Evolutionary conservation across 2,113 vertebrate genomes (phyloP).

Genomic region (Takifugu flavidus): DNA sequence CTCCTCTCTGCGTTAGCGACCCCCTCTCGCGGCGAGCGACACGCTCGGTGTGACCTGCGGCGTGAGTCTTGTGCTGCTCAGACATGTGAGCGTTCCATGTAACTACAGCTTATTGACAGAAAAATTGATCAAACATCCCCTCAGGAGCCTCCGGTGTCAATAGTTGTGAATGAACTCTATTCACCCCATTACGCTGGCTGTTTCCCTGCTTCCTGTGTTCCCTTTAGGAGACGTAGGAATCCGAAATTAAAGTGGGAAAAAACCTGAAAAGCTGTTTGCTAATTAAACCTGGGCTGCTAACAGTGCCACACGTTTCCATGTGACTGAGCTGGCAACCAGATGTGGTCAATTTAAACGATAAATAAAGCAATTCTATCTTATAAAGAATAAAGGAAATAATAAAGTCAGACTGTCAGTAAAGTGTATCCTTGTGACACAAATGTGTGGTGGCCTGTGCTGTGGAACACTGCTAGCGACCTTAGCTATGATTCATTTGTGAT

Average conservation of each 20-base stretch:
- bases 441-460: not conserved
- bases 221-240: not conserved
- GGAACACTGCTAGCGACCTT: not conserved
- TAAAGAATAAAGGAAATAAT: not conserved
- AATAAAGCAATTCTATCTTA: not conserved
- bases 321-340: not conserved
- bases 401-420: not conserved
- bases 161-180: constrained; percentile 56
- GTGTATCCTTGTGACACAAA: not conserved
- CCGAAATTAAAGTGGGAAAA: not conserved
- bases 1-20: constrained; percentile 15
- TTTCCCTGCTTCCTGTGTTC: not conserved
- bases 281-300: too few relatives aligned
- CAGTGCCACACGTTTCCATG: too few relatives aligned
- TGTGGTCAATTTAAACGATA: not conserved
- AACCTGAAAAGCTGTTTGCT: not conserved
- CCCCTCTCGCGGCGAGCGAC: not conserved
- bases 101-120: constrained; percentile 56
- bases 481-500: not conserved
- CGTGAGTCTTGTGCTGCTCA: constrained; percentile 22
- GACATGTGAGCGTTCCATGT: constrained; percentile 52
- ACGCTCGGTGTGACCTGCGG: constrained; percentile 7
- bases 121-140: constrained; percentile 51
- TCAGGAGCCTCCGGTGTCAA: constrained; percentile 42
- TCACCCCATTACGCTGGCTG: constrained; percentile 10